Evolutionary conservation across 2,888 invertebrate genomes (phyloP).

Genomic region (Notodonta dromedarius): DNA sequence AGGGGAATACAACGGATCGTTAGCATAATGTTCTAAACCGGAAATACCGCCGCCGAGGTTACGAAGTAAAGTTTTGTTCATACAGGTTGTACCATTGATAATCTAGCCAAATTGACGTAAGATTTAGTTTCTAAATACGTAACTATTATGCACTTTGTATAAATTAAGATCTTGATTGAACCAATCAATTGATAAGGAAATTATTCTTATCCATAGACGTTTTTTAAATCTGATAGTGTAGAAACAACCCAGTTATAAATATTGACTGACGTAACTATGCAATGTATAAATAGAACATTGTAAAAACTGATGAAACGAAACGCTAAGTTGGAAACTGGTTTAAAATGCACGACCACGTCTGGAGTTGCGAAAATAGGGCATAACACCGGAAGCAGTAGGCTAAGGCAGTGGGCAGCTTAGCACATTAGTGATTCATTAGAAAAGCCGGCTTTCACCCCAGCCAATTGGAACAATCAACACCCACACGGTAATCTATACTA

Average conservation of each 20-base stretch:
- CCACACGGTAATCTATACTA: constrained; percentile 44
- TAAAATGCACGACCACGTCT: constrained; percentile 22
- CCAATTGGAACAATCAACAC: constrained; percentile 66
- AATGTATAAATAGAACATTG: constrained; percentile 22
- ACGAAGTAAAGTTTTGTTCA: too few relatives aligned
- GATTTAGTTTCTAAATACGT: too few relatives aligned
- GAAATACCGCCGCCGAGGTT: too few relatives aligned
- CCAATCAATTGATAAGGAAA: too few relatives aligned
- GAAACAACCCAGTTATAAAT: not conserved
- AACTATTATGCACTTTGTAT: too few relatives aligned
- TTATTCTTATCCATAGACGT: too few relatives aligned
- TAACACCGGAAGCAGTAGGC: constrained; percentile 62
- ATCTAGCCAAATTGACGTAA: too few relatives aligned
- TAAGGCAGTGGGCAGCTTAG: constrained; percentile 59
- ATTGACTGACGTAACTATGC: not conserved
- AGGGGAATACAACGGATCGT: too few relatives aligned
- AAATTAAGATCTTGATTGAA: too few relatives aligned
- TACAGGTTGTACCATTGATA: too few relatives aligned
- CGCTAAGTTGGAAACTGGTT: constrained; percentile 27
- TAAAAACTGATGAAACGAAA: constrained; percentile 14
- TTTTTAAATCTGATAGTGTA: too few relatives aligned
- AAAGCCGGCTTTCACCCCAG: constrained; percentile 60
- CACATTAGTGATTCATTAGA: constrained; percentile 71
- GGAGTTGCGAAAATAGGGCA: constrained; percentile 67
- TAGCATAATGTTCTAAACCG: too few relatives aligned